A percentile compares a stretch with the other conserved stretches of the same genome.
phyloP scores from a whole-genome alignment of 1,140 invertebrate species.

The Penaeus vannamei region DNA sequence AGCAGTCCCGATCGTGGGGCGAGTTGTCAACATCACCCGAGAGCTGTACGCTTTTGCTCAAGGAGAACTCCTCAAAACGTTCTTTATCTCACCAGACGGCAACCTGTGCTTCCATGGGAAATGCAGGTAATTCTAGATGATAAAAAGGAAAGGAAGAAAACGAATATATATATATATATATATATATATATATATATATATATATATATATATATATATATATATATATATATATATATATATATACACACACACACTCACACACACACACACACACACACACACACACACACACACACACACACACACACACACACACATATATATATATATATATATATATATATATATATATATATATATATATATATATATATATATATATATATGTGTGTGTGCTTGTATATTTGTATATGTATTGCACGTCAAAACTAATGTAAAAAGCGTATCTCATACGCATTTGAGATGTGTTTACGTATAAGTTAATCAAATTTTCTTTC shows the following conservation, averaged over 20 bases:
- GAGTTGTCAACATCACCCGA: conserved; percentile 91
- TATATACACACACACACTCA: neutral
- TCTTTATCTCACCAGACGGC: conserved; percentile 93
- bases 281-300: too few relatives aligned
- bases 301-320: too few relatives aligned
- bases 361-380: neutral
- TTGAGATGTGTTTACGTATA: too few relatives aligned
- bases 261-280: too few relatives aligned
- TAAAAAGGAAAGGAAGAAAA: neutral
- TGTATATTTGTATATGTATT: neutral
- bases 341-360: neutral
- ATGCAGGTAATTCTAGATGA: conserved; percentile 55
- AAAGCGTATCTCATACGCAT: too few relatives aligned
- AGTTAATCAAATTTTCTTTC: too few relatives aligned
- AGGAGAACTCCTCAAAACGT: conserved; percentile 90
- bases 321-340: neutral
- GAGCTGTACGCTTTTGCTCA: conserved; percentile 93
- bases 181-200: neutral
- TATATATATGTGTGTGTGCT: neutral
- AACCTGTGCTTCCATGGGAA: conserved; percentile 88
- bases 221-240: neutral
- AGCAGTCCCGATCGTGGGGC: conserved; percentile 86
- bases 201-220: neutral
- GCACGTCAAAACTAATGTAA: neutral
- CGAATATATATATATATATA: too few relatives aligned